A percentile compares a stretch with the other conserved stretches of the same genome.
Conservation (phyloP, 2,888 invertebrate genomes). For the Drosophila eohydei region DNA sequence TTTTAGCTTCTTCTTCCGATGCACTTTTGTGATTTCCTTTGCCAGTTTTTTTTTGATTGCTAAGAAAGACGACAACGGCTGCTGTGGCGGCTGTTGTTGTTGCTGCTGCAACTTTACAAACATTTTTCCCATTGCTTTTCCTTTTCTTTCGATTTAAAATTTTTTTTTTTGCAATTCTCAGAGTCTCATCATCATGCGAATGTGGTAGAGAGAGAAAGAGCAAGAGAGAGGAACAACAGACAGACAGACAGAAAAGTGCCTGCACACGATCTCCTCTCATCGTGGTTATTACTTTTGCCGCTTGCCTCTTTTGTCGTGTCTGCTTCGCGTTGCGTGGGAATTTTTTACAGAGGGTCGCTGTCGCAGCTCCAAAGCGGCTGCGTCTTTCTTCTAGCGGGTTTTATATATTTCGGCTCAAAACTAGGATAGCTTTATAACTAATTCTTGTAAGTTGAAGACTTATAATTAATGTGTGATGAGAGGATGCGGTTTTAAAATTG, state of each 20-base stretch:
- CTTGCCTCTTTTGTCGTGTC: constrained; percentile 33
- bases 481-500: not conserved
- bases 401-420: constrained; percentile 1
- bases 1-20: constrained; percentile 75
- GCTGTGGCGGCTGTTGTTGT: constrained; percentile 22
- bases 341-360: constrained; percentile 53
- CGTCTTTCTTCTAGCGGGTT: constrained; percentile 35
- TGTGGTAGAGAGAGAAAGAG: constrained; percentile 10
- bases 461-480: not conserved
- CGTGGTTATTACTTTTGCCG: constrained; percentile 53
- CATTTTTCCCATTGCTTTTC: constrained; percentile 75
- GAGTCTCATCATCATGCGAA: constrained; percentile 43
- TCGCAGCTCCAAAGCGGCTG: constrained; percentile 31
- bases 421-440: constrained; percentile 31
- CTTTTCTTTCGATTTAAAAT: constrained; percentile 56
- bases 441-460: constrained; percentile 25
- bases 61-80: constrained; percentile 41
- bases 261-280: constrained; percentile 61
- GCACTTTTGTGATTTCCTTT: constrained; percentile 82
- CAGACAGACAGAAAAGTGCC: constrained; percentile 39
- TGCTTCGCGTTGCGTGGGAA: constrained; percentile 64
- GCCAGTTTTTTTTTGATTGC: constrained; percentile 63
- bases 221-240: constrained; percentile 46
- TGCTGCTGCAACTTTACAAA: constrained; percentile 53
- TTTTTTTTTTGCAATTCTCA: constrained; percentile 54